phyloP scores from a whole-genome alignment of 2,797 vertebrate species.

The Micropoecilia bifurca region DNA sequence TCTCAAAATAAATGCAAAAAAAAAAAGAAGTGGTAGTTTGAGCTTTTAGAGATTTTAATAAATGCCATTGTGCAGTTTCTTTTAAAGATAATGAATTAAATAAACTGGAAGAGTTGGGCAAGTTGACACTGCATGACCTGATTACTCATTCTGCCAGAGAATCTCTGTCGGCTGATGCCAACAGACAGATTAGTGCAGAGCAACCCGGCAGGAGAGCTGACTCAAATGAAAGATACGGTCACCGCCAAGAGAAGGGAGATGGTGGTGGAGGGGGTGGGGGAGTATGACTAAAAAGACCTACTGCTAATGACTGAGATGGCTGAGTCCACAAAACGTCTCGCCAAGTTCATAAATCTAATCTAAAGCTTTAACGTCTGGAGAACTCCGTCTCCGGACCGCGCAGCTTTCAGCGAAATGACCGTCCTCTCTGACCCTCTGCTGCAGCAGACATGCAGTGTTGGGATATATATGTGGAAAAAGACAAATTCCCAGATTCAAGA shows the following conservation, averaged over 20 bases:
- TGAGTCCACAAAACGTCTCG: slow-evolving; percentile 33
- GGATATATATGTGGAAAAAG: slow-evolving; percentile 13
- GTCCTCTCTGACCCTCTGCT: slow-evolving; percentile 29
- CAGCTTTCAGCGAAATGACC: slow-evolving; percentile 39
- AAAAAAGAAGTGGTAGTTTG: background rate
- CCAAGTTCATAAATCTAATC: slow-evolving; percentile 55
- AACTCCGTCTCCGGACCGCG: slow-evolving; percentile 30
- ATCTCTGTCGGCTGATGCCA: slow-evolving; percentile 26
- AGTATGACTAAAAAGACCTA: slow-evolving; percentile 14
- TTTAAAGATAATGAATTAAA: background rate
- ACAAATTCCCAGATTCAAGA: slow-evolving; percentile 27
- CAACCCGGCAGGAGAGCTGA: slow-evolving; percentile 19
- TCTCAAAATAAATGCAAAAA: background rate
- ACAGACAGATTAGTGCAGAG: slow-evolving; percentile 51
- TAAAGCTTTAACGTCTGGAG: slow-evolving; percentile 42
- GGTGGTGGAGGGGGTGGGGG: background rate
- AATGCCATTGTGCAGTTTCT: background rate
- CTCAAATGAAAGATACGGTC: slow-evolving; percentile 27
- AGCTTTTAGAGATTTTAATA: background rate
- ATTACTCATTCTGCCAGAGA: slow-evolving; percentile 26
- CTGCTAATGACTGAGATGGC: slow-evolving; percentile 41
- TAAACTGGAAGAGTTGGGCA: background rate
- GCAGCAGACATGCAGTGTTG: slow-evolving; percentile 13
- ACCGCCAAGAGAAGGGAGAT: slow-evolving; percentile 7
- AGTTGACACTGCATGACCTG: slow-evolving; percentile 6